Conservation (phyloP, 2,888 invertebrate species). For the Abscondita cerata region DNA sequence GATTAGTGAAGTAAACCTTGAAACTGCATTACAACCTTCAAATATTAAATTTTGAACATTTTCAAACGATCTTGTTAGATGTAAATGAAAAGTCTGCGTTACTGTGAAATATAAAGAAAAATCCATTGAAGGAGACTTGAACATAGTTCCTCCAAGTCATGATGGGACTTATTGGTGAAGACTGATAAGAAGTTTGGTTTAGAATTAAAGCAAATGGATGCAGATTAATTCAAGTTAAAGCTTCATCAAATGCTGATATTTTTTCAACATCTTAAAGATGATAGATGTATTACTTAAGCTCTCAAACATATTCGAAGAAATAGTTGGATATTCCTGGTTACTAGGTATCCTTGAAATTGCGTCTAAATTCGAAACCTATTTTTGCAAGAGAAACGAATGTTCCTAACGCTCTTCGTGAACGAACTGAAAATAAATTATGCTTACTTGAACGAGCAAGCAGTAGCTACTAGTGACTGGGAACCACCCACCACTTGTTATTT, state of each 20-base stretch:
- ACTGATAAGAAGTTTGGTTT: neutral
- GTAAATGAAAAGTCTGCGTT: neutral
- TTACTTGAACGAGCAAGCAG: neutral
- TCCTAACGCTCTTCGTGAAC: neutral
- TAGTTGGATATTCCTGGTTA: neutral
- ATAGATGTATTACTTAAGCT: neutral
- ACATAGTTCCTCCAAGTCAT: too few relatives aligned
- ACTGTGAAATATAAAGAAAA: neutral
- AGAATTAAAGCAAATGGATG: neutral
- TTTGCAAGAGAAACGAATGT: neutral
- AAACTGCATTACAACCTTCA: too few relatives aligned
- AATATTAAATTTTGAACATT: too few relatives aligned
- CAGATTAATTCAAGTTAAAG: neutral
- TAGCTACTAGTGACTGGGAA: neutral
- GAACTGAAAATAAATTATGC: neutral
- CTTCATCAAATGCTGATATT: neutral
- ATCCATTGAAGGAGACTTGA: neutral
- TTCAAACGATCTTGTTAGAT: neutral
- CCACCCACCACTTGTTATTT: neutral
- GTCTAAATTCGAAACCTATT: neutral
- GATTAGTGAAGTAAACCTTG: neutral
- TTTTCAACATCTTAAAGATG: neutral
- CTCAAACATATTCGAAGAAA: neutral
- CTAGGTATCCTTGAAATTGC: neutral
- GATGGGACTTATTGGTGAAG: neutral